These are phyloP conservation scores for Platycercus adscitus DNA, from an alignment of 2,113 vertebrate genomes.

Conservation along the genomic window DNA sequence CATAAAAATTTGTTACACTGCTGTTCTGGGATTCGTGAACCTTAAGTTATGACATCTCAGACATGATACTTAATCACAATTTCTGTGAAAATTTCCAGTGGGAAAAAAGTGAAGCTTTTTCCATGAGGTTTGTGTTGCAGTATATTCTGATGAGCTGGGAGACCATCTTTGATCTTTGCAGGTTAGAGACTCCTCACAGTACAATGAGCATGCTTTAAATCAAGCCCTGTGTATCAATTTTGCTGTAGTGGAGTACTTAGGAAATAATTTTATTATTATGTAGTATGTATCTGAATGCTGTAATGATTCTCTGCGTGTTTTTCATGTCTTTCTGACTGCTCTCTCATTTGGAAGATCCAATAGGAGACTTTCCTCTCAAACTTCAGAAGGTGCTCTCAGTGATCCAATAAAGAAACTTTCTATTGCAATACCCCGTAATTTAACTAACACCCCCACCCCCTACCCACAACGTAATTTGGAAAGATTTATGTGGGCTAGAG, in stretches of 20 bases:
- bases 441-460: background rate
- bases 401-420: background rate
- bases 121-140: background rate
- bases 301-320: background rate
- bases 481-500: background rate
- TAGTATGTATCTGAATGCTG: background rate
- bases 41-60: background rate
- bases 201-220: background rate
- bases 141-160: background rate
- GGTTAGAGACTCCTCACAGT: background rate
- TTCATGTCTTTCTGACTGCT: background rate
- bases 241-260: background rate
- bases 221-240: background rate
- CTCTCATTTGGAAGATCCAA: background rate
- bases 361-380: background rate
- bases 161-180: background rate
- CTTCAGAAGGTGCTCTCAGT: background rate
- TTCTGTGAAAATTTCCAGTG: background rate
- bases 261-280: background rate
- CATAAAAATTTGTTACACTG: slow-evolving; percentile 16
- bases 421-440: background rate
- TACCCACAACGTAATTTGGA: background rate
- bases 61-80: background rate
- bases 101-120: background rate
- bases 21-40: background rate